A percentile compares a stretch with the other conserved stretches of the same genome.
These are phyloP conservation scores for Lottia scabra DNA, from an alignment of 2,888 invertebrate species.

Conservation along the genomic window DNA sequence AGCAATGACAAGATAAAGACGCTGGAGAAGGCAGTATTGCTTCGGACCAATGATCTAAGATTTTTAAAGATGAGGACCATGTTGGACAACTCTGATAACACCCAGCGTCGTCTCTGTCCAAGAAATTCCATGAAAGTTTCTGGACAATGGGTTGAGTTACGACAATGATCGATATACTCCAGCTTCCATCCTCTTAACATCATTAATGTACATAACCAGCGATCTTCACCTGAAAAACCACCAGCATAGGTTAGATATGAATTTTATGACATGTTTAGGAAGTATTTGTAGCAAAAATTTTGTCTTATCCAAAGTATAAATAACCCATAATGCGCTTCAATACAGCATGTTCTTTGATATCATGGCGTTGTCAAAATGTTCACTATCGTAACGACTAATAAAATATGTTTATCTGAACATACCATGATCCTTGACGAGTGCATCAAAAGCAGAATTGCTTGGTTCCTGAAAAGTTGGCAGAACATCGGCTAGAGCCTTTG, in stretches of 20 bases:
- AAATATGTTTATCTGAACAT: not conserved
- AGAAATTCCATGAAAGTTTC: slow-evolving; percentile 47
- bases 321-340: too few relatives aligned
- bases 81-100: slow-evolving; percentile 50
- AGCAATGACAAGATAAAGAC: slow-evolving; percentile 44
- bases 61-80: slow-evolving; percentile 43
- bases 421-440: slow-evolving; percentile 50
- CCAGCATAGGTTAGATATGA: too few relatives aligned
- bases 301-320: too few relatives aligned
- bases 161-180: slow-evolving; percentile 43
- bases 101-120: slow-evolving; percentile 48
- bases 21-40: slow-evolving; percentile 43
- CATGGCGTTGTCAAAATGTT: too few relatives aligned
- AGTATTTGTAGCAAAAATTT: too few relatives aligned
- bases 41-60: slow-evolving; percentile 30
- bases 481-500: slow-evolving; percentile 41
- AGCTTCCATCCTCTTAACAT: slow-evolving; percentile 51
- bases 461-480: slow-evolving; percentile 39
- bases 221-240: slow-evolving; percentile 43
- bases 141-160: slow-evolving; percentile 51
- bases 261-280: too few relatives aligned
- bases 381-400: too few relatives aligned
- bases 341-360: too few relatives aligned
- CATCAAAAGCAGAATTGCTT: slow-evolving; percentile 38
- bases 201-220: slow-evolving; percentile 52